Evolutionary conservation across 1,140 invertebrate genomes (phyloP).

Genomic region (Paramacrobiotus metropolitanus): DNA sequence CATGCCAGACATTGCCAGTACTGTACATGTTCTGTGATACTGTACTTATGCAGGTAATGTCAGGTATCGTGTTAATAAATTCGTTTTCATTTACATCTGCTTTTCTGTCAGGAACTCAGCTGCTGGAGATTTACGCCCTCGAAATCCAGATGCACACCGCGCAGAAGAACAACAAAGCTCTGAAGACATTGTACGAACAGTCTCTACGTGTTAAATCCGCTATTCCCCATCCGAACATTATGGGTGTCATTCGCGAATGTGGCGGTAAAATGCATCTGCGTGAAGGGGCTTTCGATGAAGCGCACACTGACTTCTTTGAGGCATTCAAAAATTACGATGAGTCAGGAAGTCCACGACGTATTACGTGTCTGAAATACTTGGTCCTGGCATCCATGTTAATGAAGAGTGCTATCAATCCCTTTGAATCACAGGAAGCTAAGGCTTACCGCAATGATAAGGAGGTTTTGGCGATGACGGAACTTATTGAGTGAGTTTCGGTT

Average conservation of each 20-base stretch:
- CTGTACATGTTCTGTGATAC: no score
- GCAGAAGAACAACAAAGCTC: constrained; percentile 97
- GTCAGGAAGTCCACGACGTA: constrained; percentile 84
- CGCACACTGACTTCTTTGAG: constrained; percentile 98
- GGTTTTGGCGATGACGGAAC: constrained; percentile 96
- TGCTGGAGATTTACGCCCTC: constrained; percentile 91
- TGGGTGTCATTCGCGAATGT: constrained; percentile 98
- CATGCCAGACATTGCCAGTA: no score
- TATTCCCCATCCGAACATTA: constrained; percentile 96
- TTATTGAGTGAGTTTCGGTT: constrained; percentile 41
- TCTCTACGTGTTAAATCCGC: constrained; percentile 96
- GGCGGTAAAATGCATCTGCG: constrained; percentile 98
- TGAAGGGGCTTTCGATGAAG: constrained; percentile 94
- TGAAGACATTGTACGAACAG: constrained; percentile 93
- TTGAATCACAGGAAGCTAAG: constrained; percentile 98
- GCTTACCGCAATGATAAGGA: constrained; percentile 98
- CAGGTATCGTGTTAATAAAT: no score
- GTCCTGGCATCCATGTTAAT: constrained; percentile 94
- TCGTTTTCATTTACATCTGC: no score
- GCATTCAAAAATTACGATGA: constrained; percentile 99
- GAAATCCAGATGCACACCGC: constrained; percentile 99
- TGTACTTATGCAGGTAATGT: no score
- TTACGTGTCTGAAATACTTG: constrained; percentile 92
- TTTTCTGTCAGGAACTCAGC: no score
- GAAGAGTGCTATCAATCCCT: constrained; percentile 99